Conservation (phyloP, 2,888 invertebrate species). For the Piscicola geometra region DNA sequence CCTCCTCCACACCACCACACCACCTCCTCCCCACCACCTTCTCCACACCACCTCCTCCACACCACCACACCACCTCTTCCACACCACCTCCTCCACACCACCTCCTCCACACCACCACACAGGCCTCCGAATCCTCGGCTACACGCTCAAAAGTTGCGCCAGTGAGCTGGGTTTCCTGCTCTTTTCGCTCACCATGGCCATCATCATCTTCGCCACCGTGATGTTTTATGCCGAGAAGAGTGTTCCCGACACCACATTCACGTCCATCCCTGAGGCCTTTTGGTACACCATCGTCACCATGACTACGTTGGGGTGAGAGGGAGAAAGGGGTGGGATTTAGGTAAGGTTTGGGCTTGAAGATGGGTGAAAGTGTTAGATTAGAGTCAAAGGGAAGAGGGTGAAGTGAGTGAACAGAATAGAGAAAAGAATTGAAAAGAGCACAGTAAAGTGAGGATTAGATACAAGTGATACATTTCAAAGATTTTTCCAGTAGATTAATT, state of each 20-base stretch:
- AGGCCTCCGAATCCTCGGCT: slow-evolving; percentile 93
- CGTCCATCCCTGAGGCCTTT: slow-evolving; percentile 97
- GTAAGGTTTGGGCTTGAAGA: neutral
- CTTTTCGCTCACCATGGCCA: slow-evolving; percentile 98
- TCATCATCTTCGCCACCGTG: slow-evolving; percentile 99
- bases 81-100: neutral
- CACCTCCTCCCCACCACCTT: too few species aligned
- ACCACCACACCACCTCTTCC: neutral
- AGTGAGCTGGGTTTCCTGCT: slow-evolving; percentile 98
- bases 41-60: too few species aligned
- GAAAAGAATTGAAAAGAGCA: too few species aligned
- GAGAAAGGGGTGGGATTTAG: neutral
- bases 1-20: too few species aligned
- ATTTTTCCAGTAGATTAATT: too few species aligned
- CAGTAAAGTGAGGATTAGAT: too few species aligned
- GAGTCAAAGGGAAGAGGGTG: too few species aligned
- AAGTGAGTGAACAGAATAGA: too few species aligned
- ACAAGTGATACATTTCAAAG: too few species aligned
- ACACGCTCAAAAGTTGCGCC: slow-evolving; percentile 97
- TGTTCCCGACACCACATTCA: slow-evolving; percentile 91
- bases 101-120: too few species aligned
- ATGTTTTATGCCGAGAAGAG: slow-evolving; percentile 99
- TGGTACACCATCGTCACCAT: slow-evolving; percentile 99
- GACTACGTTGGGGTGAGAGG: slow-evolving; percentile 89
- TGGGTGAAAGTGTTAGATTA: neutral